phyloP scores from a whole-genome alignment of 2,113 vertebrate genomes.

The Rhea pennata region DNA sequence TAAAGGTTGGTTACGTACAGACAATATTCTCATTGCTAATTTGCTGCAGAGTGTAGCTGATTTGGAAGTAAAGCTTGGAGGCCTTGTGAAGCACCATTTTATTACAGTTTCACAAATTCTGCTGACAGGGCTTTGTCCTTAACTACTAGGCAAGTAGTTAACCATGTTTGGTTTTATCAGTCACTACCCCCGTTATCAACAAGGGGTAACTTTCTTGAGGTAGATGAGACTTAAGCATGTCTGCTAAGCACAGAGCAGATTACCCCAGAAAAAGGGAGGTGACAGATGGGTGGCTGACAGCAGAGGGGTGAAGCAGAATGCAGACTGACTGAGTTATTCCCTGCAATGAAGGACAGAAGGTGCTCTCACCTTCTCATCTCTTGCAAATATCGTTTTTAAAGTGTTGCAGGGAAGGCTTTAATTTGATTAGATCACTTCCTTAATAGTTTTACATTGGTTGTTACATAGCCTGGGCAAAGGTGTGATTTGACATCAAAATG shows the following conservation, averaged over 20 bases:
- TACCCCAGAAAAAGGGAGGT: neutral
- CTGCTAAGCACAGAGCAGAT: neutral
- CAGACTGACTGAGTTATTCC: conserved; percentile 1
- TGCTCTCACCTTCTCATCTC: neutral
- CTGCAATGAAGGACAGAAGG: neutral
- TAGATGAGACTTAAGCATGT: neutral
- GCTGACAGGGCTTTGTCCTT: accelerated
- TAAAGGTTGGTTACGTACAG: neutral
- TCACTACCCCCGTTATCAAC: neutral
- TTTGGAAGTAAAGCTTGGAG: neutral
- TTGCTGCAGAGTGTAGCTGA: neutral
- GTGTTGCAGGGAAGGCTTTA: conserved; percentile 1
- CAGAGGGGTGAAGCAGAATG: neutral
- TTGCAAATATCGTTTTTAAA: neutral
- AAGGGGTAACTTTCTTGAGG: neutral
- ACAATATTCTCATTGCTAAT: neutral
- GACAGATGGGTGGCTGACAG: conserved; percentile 12
- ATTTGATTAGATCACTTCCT: neutral
- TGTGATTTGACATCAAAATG: neutral
- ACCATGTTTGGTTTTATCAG: accelerated
- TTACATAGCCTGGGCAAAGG: neutral
- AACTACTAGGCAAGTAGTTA: neutral
- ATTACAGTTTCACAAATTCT: neutral
- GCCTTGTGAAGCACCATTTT: neutral
- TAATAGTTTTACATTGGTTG: neutral